Conservation (phyloP, 2,888 invertebrate genomes). For the Andrena trimmerana region DNA sequence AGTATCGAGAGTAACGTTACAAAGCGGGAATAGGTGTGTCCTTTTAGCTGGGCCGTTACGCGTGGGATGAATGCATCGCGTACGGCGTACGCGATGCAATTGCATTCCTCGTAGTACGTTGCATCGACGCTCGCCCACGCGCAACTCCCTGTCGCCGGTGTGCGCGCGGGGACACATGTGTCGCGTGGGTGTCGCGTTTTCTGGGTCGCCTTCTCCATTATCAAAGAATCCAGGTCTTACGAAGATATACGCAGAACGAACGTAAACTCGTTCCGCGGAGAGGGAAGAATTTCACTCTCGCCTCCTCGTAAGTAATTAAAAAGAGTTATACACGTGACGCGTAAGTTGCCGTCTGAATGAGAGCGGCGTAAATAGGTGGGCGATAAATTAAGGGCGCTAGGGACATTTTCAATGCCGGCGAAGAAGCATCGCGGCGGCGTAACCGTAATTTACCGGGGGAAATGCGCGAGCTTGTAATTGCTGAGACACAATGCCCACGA, state of each 20-base stretch:
- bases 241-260: constrained; percentile 56
- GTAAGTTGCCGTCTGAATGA: constrained; percentile 21
- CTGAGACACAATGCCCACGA: no score
- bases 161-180: not conserved
- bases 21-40: constrained; percentile 34
- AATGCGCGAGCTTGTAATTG: not conserved
- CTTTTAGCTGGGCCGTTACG: constrained; percentile 52
- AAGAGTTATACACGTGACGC: constrained; percentile 27
- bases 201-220: constrained; percentile 69
- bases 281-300: constrained; percentile 56
- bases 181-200: constrained; percentile 51
- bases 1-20: constrained; percentile 41
- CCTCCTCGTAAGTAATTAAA: constrained; percentile 54
- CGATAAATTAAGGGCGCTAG: constrained; percentile 14
- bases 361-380: not conserved
- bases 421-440: not conserved
- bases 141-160: not conserved
- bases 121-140: constrained; percentile 4
- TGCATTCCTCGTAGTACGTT: constrained; percentile 49
- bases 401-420: not conserved
- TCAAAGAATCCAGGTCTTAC: constrained; percentile 65
- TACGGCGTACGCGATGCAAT: constrained; percentile 31
- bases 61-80: constrained; percentile 30
- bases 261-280: constrained; percentile 48
- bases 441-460: not conserved